Evolutionary conservation across 2,113 vertebrate genomes (phyloP), one percentile per base, ranked within the genome.

Genomic region (Pseudorasbora parva): DNA sequence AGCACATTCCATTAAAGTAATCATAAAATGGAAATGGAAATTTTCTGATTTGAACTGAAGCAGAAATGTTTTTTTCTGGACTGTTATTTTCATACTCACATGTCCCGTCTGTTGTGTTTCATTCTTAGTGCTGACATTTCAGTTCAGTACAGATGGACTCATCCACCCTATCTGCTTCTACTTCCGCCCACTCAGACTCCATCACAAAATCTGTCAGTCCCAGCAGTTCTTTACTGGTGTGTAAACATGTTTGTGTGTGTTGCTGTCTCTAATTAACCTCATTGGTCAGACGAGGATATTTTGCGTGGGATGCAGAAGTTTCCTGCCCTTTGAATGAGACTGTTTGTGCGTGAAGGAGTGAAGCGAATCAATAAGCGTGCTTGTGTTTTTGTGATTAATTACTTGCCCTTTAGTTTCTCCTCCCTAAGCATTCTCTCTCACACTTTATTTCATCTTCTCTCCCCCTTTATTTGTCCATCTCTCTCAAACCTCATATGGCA

Each of bases 351-450:
- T 51, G 21, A 33, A 33, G 41, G 25, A 69, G 47, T 77, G 49
- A 56, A 47, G 47, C 66, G 37, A 78, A 45, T 54, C 49, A 69
- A 84, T 47, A 79, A 60, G 75, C 19, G 12, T 69, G 23, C 37
- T 57, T 77, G 60, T 83, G 73, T 77, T 78, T 78, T 78, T 47
- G 74, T 43, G 74, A 84, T 84, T 68, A 69, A 78, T 78, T 71
- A 68, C 51, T 78, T 74, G 71, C 59, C 81, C 71, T 75, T 71
- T 62, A 62, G 66, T 68, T 51, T 71, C 17, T 27, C 73, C 10
- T 72, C 75, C 45, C 30, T 43, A 27, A 37, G 25, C 21, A 6
- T 78, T 80, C 64, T 75, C 78, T 49, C 49, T 49, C 47, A 15
- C 47, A 0, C 43, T 45, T 12, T 45, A 45, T 45, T 45, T 45